These are phyloP conservation scores for Nasonovia ribisnigri DNA, from an alignment of 2,888 invertebrate genomes.

Conservation along the genomic window DNA sequence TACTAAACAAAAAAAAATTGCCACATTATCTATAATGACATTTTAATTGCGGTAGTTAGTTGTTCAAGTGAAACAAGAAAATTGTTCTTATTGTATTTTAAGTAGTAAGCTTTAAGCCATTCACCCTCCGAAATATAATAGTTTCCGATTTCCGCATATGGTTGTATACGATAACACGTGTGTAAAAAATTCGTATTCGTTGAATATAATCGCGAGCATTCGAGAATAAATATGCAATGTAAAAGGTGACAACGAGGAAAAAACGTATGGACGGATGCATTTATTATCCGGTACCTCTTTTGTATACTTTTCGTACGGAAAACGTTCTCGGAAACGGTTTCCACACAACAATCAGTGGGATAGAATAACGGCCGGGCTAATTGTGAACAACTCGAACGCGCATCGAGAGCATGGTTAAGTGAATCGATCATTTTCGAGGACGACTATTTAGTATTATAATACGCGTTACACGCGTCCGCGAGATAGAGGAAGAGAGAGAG, in stretches of 20 bases:
- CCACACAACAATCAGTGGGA: not conserved
- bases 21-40: not conserved
- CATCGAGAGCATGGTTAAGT: not conserved
- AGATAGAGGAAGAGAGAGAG: not conserved
- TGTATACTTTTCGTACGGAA: not conserved
- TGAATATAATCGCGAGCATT: not conserved
- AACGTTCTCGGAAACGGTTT: not conserved
- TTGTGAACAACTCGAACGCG: not conserved
- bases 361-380: not conserved
- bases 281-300: not conserved
- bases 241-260: not conserved
- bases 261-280: not conserved
- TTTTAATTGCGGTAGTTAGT: not conserved
- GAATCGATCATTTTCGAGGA: conserved; percentile 26
- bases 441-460: not conserved
- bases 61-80: not conserved
- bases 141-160: not conserved
- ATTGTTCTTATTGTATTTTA: not conserved
- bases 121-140: not conserved
- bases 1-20: not conserved
- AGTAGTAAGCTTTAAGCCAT: not conserved
- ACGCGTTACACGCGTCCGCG: not conserved
- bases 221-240: not conserved
- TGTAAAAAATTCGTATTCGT: not conserved
- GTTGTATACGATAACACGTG: not conserved